These are phyloP conservation scores for Psittacula derbiana DNA, from an alignment of 2,797 vertebrate genomes.

Conservation along the genomic window DNA sequence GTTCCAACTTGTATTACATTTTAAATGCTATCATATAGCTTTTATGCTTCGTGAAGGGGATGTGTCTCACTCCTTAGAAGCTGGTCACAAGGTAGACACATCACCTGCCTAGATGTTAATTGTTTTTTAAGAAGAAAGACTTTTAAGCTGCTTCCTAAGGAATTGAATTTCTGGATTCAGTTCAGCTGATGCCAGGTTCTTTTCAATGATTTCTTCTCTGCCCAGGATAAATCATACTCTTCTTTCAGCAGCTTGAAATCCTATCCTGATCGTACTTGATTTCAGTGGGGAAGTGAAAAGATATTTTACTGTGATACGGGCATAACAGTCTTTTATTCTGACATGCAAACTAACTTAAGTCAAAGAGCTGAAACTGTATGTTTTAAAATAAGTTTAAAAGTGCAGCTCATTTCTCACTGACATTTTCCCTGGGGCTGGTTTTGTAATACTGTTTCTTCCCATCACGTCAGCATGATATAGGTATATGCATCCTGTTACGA, in stretches of 20 bases:
- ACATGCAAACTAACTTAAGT: background rate
- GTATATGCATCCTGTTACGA: background rate
- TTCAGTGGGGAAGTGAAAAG: slow-evolving; percentile 47
- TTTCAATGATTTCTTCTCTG: slow-evolving; percentile 51
- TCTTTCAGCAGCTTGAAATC: slow-evolving; percentile 50
- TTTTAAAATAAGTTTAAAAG: background rate
- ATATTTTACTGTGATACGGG: background rate
- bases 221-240: slow-evolving; percentile 35
- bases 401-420: background rate
- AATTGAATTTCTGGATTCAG: slow-evolving; percentile 35
- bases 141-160: slow-evolving; percentile 59
- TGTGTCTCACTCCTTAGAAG: slow-evolving; percentile 67
- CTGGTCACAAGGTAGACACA: slow-evolving; percentile 56
- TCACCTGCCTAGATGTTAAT: slow-evolving; percentile 47
- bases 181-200: slow-evolving; percentile 43
- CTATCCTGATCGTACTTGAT: slow-evolving; percentile 64
- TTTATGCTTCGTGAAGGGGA: slow-evolving; percentile 59
- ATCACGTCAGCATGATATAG: background rate
- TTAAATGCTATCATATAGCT: slow-evolving; percentile 69
- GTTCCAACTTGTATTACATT: slow-evolving; percentile 65
- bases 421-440: background rate
- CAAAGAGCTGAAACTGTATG: background rate
- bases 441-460: background rate
- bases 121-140: slow-evolving; percentile 50
- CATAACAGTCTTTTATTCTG: background rate